Evolutionary conservation across 92 coral and sea anemone genomes (phyloP), one percentile per base, ranked within the genome.

Genomic region (Actinernus sp.): DNA sequence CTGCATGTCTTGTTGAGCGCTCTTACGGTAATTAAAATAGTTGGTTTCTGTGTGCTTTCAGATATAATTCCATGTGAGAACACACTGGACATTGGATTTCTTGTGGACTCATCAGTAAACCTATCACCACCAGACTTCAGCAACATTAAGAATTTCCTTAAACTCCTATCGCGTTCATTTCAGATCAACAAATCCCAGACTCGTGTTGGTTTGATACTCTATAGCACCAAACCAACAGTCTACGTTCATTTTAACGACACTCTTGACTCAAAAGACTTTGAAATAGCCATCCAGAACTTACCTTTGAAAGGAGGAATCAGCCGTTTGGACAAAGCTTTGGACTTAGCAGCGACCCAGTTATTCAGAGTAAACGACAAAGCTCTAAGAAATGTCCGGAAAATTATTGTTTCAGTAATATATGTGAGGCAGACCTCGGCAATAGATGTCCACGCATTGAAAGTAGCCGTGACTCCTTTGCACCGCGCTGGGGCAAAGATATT

Each of bases 21-120:
- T n/a, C n/a, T n/a, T n/a, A n/a, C n/a, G n/a, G n/a, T n/a, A n/a
- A n/a, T n/a, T n/a, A n/a, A n/a, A n/a, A n/a, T n/a, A n/a, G n/a
- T n/a, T 38, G 26, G 12, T 10, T n/a, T n/a, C 7, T 40, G 33
- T 26, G n/a, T 48, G 13, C 21, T 20, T 46, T 23, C 38, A 73
- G 81, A 73, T 32, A 61, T 50, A 9, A 55, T 61, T 17, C 33
- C 81, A 29, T 77, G 84, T 36, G 68, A 66, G 23, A 77, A 67
- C 20, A 61, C 41, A 24, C 49, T 87, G 49, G 92, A 90, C 71
- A 27, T 90, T 0, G 92, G 74, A 22, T 79, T 90, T 54, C 21
- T 90, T 38, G 30, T 90, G 16, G 97, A 90, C 62, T 79, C 92
- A 3, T 90, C 97, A n/a, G 83, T 68, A 26, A 81, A 77, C 65